Evolutionary conservation across 2,113 vertebrate species (phyloP).

Genomic region (Mystacornis crossleyi): DNA sequence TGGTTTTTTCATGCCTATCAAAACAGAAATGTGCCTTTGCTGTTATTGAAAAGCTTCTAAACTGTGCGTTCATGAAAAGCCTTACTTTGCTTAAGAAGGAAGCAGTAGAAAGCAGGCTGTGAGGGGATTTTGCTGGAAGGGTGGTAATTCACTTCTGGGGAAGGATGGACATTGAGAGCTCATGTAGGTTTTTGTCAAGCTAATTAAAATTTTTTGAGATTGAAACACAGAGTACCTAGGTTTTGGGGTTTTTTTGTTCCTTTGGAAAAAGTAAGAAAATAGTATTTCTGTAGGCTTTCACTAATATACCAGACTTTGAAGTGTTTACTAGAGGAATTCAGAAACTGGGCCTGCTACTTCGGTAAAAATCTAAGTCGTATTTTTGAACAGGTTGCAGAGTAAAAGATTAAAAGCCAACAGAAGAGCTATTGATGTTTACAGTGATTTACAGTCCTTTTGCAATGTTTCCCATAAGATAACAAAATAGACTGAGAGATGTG

Average conservation of each 20-base stretch:
- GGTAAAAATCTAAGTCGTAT: not conserved
- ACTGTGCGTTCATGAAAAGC: not conserved
- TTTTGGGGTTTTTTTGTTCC: not conserved
- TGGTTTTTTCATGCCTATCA: not conserved
- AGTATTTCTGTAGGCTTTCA: not conserved
- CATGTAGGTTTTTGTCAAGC: not conserved
- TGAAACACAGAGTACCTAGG: not conserved
- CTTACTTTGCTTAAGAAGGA: not conserved
- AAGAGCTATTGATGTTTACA: not conserved
- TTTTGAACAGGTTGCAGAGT: not conserved
- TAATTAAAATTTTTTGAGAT: not conserved
- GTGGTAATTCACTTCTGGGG: not conserved
- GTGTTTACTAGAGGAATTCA: not conserved
- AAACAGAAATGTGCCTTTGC: not conserved
- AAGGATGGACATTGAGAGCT: not conserved
- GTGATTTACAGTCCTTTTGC: not conserved
- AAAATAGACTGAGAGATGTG: not conserved
- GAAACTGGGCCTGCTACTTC: not conserved
- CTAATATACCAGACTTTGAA: not conserved
- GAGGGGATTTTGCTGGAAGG: not conserved
- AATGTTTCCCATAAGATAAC: not conserved
- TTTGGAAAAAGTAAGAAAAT: not conserved
- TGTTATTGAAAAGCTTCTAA: not conserved
- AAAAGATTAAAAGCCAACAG: not conserved
- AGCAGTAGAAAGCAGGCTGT: not conserved